A percentile compares a stretch with the other conserved stretches of the same genome.
Conservation (phyloP, 2,888 invertebrate species). For the Himalopsyche kuldschensis region DNA sequence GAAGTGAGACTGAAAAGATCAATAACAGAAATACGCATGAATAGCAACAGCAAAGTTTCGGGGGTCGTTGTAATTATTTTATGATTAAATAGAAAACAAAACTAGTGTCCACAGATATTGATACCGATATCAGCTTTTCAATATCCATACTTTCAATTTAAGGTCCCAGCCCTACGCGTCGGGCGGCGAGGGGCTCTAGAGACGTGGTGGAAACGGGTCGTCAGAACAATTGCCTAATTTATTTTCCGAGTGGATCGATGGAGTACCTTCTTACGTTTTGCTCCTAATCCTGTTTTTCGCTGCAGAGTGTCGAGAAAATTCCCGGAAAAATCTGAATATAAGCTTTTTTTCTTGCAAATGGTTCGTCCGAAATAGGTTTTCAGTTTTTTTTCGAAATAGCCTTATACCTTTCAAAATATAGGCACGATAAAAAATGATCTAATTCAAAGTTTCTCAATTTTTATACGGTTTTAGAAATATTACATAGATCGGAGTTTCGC, state of each 20-base stretch:
- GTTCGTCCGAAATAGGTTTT: background rate
- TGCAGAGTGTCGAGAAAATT: background rate
- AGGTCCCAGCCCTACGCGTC: background rate
- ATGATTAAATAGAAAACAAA: too few relatives aligned
- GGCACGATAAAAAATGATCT: too few relatives aligned
- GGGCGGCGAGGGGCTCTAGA: background rate
- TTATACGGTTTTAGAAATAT: too few relatives aligned
- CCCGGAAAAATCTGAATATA: background rate
- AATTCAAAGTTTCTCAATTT: too few relatives aligned
- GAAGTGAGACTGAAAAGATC: too few relatives aligned
- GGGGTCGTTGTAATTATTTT: too few relatives aligned
- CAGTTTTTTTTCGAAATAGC: background rate
- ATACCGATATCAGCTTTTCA: background rate
- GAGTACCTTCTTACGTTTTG: background rate
- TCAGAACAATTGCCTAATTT: constrained; percentile 35
- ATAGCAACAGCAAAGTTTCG: too few relatives aligned
- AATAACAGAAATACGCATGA: too few relatives aligned
- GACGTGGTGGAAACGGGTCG: background rate
- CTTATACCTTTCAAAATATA: background rate
- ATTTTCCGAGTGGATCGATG: constrained; percentile 30
- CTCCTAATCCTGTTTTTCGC: constrained; percentile 6
- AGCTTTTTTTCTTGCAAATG: background rate
- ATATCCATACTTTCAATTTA: background rate
- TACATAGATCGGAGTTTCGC: too few relatives aligned
- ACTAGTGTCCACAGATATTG: background rate